These are phyloP conservation scores for Edolisoma coerulescens DNA, from an alignment of 2,113 vertebrate species.

Conservation along the genomic window DNA sequence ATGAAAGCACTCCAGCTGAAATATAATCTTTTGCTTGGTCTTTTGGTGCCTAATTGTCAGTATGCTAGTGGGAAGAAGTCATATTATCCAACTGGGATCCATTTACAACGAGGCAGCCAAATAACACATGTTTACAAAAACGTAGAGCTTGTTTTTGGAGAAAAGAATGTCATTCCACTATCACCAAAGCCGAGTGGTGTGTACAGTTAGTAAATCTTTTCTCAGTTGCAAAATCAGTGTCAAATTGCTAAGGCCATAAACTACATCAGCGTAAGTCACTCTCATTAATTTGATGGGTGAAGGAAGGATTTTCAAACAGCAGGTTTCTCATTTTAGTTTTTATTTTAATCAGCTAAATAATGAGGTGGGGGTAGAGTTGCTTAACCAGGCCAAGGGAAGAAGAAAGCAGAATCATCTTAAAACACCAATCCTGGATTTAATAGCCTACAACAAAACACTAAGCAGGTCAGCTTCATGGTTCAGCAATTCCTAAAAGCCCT, in stretches of 20 bases:
- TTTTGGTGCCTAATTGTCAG: slow-evolving; percentile 47
- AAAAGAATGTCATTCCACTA: slow-evolving; percentile 18
- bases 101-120: slow-evolving; percentile 54
- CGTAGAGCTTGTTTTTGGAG: slow-evolving; percentile 40
- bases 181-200: slow-evolving; percentile 30
- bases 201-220: slow-evolving; percentile 65
- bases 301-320: slow-evolving; percentile 58
- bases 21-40: slow-evolving; percentile 24
- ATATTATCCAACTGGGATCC: not conserved
- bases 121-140: slow-evolving; percentile 61
- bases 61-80: not conserved
- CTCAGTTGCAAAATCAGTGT: slow-evolving; percentile 65
- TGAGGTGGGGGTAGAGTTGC: slow-evolving; percentile 58
- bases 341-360: slow-evolving; percentile 72
- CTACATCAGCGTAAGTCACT: slow-evolving; percentile 42
- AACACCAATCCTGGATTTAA: slow-evolving; percentile 75
- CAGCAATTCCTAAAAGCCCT: slow-evolving; percentile 78
- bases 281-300: slow-evolving; percentile 67
- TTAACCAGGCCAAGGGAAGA: slow-evolving; percentile 69
- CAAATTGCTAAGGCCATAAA: slow-evolving; percentile 58
- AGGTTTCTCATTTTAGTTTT: slow-evolving; percentile 53
- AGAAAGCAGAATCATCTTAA: slow-evolving; percentile 73
- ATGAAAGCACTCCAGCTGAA: slow-evolving; percentile 36
- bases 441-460: slow-evolving; percentile 80
- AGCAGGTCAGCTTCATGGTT: slow-evolving; percentile 80